A percentile compares a stretch with the other conserved stretches of the same genome.
Evolutionary conservation across 2,113 vertebrate species (phyloP).

Genomic region (Tragulus kanchil): DNA sequence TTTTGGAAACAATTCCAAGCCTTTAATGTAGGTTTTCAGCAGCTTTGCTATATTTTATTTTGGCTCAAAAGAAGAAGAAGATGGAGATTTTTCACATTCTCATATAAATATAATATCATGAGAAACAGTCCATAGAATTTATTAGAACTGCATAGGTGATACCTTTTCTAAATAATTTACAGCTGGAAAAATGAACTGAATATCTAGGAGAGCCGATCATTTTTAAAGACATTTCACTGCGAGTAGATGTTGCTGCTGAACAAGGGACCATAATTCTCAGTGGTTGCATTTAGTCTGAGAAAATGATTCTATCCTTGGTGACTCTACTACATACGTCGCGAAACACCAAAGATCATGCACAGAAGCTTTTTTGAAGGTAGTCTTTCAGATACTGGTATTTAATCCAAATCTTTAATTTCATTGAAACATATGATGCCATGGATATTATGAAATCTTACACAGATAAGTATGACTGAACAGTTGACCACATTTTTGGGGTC

Average conservation of each 20-base stretch:
- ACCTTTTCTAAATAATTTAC: conserved; percentile 71
- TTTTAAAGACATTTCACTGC: conserved; percentile 71
- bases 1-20: conserved; percentile 54
- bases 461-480: background rate
- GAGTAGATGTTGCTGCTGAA: background rate
- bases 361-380: background rate
- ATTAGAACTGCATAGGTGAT: conserved; percentile 64
- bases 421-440: background rate
- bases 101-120: conserved; percentile 63
- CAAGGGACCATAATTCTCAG: conserved; percentile 4
- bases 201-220: conserved; percentile 59
- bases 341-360: background rate
- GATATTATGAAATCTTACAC: background rate
- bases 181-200: conserved; percentile 54
- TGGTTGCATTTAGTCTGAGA: background rate
- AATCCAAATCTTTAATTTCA: background rate
- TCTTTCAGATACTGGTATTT: background rate
- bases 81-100: conserved; percentile 61
- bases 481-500: background rate
- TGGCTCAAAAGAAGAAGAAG: conserved; percentile 9
- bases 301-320: background rate
- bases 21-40: conserved; percentile 54
- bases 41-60: conserved; percentile 68
- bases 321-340: background rate
- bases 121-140: conserved; percentile 64